Conservation (phyloP, 2,888 invertebrate species). For the Mesorhabditis belari region DNA sequence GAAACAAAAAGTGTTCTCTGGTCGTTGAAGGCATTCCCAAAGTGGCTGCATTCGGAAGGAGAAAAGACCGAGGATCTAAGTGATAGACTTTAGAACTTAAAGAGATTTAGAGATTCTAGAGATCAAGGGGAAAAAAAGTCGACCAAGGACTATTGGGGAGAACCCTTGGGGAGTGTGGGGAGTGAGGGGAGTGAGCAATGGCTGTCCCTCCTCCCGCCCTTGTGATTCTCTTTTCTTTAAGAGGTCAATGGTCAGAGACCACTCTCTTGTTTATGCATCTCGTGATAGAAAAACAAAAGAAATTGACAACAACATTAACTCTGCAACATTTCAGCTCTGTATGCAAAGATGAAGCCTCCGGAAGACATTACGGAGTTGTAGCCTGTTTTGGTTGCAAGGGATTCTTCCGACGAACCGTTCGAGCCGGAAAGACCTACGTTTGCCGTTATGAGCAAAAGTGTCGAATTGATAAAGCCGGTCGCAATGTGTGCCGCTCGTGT, state of each 20-base stretch:
- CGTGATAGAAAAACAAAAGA: too few relatives aligned
- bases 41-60: too few relatives aligned
- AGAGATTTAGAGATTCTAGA: too few relatives aligned
- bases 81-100: too few relatives aligned
- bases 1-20: too few relatives aligned
- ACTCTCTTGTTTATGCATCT: background rate
- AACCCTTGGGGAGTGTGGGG: background rate
- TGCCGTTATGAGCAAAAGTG: conserved; percentile 49
- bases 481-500: conserved; percentile 50
- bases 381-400: conserved; percentile 52
- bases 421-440: conserved; percentile 44
- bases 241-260: background rate
- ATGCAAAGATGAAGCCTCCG: conserved; percentile 48
- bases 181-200: background rate
- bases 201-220: background rate
- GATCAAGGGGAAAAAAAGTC: background rate
- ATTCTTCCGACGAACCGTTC: conserved; percentile 45
- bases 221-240: too few relatives aligned
- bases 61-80: too few relatives aligned
- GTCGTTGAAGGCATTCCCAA: too few relatives aligned
- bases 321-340: conserved; percentile 42
- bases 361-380: conserved; percentile 48
- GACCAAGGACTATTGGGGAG: background rate
- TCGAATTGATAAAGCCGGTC: conserved; percentile 49
- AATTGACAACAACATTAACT: background rate